These are phyloP conservation scores for Carapus acus DNA, from an alignment of 2,797 vertebrate genomes.

Conservation along the genomic window DNA sequence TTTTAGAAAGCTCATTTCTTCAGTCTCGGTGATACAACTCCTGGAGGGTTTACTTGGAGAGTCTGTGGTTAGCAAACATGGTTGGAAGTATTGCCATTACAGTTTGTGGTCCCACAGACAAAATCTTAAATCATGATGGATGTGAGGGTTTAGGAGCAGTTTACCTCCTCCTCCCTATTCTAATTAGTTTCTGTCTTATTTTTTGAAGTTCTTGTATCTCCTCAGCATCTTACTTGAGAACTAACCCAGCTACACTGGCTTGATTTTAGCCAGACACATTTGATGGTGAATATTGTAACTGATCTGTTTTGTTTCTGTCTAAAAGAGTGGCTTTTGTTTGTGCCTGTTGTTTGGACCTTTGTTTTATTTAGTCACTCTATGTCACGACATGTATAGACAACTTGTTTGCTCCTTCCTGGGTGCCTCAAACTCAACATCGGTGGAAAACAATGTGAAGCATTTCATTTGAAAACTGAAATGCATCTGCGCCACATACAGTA, in stretches of 20 bases:
- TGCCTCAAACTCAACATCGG: too few species aligned
- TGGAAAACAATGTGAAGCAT: not conserved
- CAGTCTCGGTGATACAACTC: not conserved
- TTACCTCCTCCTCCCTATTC: not conserved
- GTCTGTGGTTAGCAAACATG: slow-evolving; percentile 1
- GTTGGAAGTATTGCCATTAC: slow-evolving; percentile 1
- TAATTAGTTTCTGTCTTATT: not conserved
- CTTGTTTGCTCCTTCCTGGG: too few species aligned
- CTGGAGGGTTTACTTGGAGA: not conserved
- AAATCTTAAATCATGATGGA: not conserved
- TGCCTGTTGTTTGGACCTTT: slow-evolving; percentile 15
- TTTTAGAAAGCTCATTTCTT: slow-evolving; percentile 7
- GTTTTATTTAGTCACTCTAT: slow-evolving; percentile 12
- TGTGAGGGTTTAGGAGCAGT: not conserved
- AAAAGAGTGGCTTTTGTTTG: not conserved
- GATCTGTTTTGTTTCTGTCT: too few species aligned
- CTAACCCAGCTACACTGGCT: not conserved
- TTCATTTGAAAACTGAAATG: slow-evolving; percentile 5
- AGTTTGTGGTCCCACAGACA: slow-evolving; percentile 6
- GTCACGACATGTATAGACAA: not conserved
- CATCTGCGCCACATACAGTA: not conserved
- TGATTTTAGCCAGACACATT: not conserved
- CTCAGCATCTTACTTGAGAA: not conserved
- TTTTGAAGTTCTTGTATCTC: not conserved
- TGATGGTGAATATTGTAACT: too few species aligned